Evolutionary conservation across 2,113 vertebrate species (phyloP), one percentile per base, ranked within the genome.

Genomic region (Megaleporinus macrocephalus): DNA sequence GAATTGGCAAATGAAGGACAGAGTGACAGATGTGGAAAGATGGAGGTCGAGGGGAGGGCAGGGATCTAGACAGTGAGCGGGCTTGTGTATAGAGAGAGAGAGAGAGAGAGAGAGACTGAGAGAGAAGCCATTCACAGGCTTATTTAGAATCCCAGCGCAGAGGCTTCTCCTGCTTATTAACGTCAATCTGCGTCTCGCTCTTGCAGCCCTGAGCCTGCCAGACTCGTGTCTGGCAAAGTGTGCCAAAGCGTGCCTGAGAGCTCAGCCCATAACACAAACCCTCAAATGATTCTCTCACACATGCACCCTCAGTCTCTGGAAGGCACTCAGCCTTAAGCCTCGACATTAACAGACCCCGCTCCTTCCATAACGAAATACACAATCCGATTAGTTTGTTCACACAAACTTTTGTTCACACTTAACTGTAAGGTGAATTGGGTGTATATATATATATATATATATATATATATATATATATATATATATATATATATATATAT

Each of bases 121-220:
- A 57, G 61, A 77, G 61, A 33, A 70, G 65, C 53, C 71, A 81
- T 77, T 86, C 87, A 76, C 74, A 53, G 75, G 53, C 30, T 55
- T 77, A 66, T 80, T 85, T 71, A 85, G 22, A 44, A 44, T 29
- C 65, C 24, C 65, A 57, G 70, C 41, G 44, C 55, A n/a, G 59
- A n/a, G 70, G 49, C 70, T 80, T 61, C 80, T 81, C 73, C 65
- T 69, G 24, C 78, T 86, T 74, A 80, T 87, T 85, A 84, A 73
- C 71, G 83, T 84, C 85, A 83, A 73, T 86, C 79, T 86, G 76
- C 72, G 70, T 79, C 70, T 20, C 65, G 71, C 65, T 73, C 49
- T 61, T 36, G 13, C 44, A 49, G 63, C 75, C 72, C 24, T 62
- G 62, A 78, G 57, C 36, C 62, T 66, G 72, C 20, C 73, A 76